Evolutionary conservation across 1,140 invertebrate genomes (phyloP).

Genomic region (Frieseomelitta varia): DNA sequence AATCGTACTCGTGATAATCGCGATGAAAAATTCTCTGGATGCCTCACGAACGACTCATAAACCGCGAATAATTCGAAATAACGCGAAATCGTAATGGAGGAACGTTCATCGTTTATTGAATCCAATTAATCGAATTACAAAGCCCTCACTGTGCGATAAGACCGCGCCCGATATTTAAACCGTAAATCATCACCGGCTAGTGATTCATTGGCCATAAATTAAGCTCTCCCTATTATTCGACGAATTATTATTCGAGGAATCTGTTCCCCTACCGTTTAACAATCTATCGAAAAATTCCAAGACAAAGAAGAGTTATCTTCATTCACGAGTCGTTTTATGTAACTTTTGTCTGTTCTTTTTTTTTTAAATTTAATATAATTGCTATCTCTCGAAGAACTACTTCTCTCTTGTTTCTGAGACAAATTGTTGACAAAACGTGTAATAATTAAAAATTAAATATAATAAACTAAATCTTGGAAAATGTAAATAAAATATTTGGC

Average conservation of each 20-base stretch:
- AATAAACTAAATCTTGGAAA: no score
- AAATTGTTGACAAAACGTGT: no score
- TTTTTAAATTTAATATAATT: no score
- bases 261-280: not conserved
- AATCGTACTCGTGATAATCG: not conserved
- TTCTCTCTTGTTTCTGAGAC: no score
- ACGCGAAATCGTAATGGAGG: not conserved
- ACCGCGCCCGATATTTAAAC: conserved; percentile 6
- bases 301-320: not conserved
- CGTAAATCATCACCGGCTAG: conserved; percentile 6
- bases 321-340: not conserved
- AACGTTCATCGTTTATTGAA: conserved; percentile 15
- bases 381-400: no score
- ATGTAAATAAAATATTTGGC: no score
- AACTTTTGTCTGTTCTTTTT: no score
- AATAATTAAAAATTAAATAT: no score
- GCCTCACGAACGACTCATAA: not conserved
- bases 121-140: conserved; percentile 26
- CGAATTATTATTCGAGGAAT: conserved; percentile 20
- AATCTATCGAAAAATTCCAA: not conserved
- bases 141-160: conserved; percentile 8
- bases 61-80: not conserved
- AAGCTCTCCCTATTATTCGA: conserved; percentile 7
- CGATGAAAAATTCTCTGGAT: not conserved
- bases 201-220: conserved; percentile 22